phyloP scores from a whole-genome alignment of 2,797 vertebrate species.

The Pipistrellus nathusii region DNA sequence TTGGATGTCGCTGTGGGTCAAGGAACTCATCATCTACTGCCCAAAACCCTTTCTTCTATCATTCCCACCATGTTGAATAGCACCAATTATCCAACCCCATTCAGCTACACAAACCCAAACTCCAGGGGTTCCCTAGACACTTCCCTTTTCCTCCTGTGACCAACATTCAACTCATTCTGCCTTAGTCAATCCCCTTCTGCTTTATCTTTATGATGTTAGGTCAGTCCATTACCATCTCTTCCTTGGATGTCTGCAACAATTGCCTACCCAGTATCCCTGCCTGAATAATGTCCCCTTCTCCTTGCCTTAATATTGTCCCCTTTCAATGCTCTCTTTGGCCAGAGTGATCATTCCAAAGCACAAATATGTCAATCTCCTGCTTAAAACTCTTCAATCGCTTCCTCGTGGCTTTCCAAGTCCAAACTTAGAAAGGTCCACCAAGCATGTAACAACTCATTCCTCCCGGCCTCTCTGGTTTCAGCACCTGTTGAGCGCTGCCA shows the following conservation, averaged over 20 bases:
- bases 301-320: not conserved
- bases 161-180: not conserved
- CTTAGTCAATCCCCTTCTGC: not conserved
- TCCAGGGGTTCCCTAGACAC: not conserved
- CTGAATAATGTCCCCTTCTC: not conserved
- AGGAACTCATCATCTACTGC: not conserved
- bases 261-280: not conserved
- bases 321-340: not conserved
- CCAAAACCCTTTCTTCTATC: not conserved
- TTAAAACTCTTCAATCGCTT: slow-evolving; percentile 33
- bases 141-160: not conserved
- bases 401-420: not conserved
- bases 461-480: slow-evolving; percentile 65
- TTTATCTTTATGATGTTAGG: not conserved
- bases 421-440: slow-evolving; percentile 64
- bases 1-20: not conserved
- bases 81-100: not conserved
- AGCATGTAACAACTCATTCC: not conserved
- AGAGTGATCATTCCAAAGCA: not conserved
- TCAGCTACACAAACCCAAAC: not conserved
- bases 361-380: slow-evolving; percentile 15
- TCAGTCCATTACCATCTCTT: not conserved
- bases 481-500: not conserved
- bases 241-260: accelerated
- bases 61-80: not conserved